Evolutionary conservation across 2,888 invertebrate species (phyloP), one percentile per base, ranked within the genome.

Genomic region (Athalia cordata): DNA sequence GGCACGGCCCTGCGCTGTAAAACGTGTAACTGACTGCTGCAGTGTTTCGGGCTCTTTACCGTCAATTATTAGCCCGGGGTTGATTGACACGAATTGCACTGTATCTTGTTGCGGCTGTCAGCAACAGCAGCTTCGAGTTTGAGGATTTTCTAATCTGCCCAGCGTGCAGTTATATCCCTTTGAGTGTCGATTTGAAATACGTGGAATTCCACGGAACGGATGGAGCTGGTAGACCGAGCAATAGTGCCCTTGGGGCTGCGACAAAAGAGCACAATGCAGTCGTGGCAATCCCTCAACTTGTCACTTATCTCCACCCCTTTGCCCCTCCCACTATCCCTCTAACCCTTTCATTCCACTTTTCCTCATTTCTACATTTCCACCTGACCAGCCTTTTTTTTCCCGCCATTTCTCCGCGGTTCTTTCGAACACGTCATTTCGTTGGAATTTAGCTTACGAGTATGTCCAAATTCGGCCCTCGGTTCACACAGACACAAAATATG

Each of bases 261-360:
- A 84, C 84, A 87, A 87, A 85, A 86, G 84, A 83, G 84, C 84
- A 86, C 85, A 87, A 87, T 86, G 81, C 81, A 80, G 85, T 81
- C 83, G 86, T 81, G 79, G 86, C 85, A 87, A 89, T 89, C 87
- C 85, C 85, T 89, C 89, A 89, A 88, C 88, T 88, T 89, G 89
- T 89, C 89, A 89, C 88, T 89, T 88, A 89, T 83, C 81, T 79
- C 77, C 78, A 74, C 74, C 79, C 78, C 77, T 70, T 62, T 55
- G 70, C 61, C 68, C 67, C 65, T 77, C 78, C 78, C 29, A 29
- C 78, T 80, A 78, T 81, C 80, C 79, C 80, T 79, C 80, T 83
- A 84, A 85, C 83, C 86, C 86, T 86, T 84, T 86, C 84, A 85
- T 83, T 84, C 82, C 82, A 80, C 81, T 80, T 72, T 72, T 68